Conservation (phyloP, 2,797 vertebrate genomes). For the Neopelma chrysocephalum region DNA sequence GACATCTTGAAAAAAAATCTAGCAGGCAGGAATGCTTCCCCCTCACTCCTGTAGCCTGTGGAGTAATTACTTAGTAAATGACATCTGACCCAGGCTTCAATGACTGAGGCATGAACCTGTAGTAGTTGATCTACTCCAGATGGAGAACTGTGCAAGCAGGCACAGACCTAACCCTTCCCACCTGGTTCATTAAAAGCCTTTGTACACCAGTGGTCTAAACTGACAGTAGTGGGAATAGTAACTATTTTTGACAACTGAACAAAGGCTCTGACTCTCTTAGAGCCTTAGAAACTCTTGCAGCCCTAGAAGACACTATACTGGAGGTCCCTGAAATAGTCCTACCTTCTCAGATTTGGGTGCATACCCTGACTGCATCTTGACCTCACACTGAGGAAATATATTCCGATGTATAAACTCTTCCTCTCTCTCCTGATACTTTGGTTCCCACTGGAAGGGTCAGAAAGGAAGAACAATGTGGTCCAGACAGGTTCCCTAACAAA, state of each 20-base stretch:
- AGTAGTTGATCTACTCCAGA: not conserved
- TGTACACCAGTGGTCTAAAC: not conserved
- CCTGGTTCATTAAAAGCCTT: not conserved
- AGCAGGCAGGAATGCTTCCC: not conserved
- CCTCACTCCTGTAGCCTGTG: not conserved
- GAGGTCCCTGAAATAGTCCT: not conserved
- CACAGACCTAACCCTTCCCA: not conserved
- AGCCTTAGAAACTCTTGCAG: not conserved
- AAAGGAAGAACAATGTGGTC: not conserved
- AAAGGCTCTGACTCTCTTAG: not conserved
- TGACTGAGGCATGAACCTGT: not conserved
- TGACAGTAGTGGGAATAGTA: not conserved
- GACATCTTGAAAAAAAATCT: not conserved
- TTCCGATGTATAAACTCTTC: not conserved
- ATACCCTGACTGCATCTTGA: not conserved
- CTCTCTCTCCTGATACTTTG: not conserved
- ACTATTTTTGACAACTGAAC: not conserved
- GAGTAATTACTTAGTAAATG: not conserved
- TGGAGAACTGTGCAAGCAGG: not conserved
- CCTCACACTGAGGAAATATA: not conserved
- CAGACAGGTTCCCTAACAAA: not conserved
- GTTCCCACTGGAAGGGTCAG: not conserved
- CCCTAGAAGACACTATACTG: not conserved
- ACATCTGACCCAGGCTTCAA: not conserved
- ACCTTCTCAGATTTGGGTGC: not conserved